A percentile compares a stretch with the other conserved stretches of the same genome.
These are phyloP conservation scores for Macrophya annulata DNA, from an alignment of 2,888 invertebrate species.

Conservation along the genomic window DNA sequence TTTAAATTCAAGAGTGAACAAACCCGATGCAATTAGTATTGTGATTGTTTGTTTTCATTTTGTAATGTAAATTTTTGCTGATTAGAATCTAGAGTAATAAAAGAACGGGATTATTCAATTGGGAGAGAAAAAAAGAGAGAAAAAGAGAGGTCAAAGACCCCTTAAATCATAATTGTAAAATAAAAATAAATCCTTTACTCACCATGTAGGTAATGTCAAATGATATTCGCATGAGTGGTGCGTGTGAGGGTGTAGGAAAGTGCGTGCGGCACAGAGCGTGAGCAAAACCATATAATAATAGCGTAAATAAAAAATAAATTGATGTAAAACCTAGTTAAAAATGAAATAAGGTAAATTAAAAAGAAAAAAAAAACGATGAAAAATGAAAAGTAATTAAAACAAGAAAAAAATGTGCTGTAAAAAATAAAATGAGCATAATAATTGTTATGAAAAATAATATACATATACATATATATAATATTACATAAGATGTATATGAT, in stretches of 20 bases:
- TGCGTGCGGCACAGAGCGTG: slow-evolving; percentile 63
- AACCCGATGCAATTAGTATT: neutral
- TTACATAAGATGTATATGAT: neutral
- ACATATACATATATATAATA: too few relatives aligned
- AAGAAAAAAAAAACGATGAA: slow-evolving; percentile 5
- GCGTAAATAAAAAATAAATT: slow-evolving; percentile 53
- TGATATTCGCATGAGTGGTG: slow-evolving; percentile 64
- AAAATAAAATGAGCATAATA: slow-evolving; percentile 17
- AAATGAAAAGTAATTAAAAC: neutral
- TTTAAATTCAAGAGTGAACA: neutral
- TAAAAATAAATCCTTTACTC: slow-evolving; percentile 64
- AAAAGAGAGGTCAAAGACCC: neutral
- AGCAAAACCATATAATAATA: slow-evolving; percentile 59
- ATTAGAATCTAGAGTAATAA: slow-evolving; percentile 5
- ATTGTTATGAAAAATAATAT: neutral
- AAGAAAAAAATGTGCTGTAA: neutral
- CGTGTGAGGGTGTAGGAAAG: slow-evolving; percentile 68
- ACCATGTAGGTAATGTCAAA: slow-evolving; percentile 71
- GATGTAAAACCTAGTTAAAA: slow-evolving; percentile 39
- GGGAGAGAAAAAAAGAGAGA: neutral
- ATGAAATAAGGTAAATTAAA: slow-evolving; percentile 48
- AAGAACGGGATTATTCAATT: neutral
- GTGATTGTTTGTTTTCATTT: neutral
- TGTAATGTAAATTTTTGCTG: neutral
- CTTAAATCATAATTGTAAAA: slow-evolving; percentile 11